Evolutionary conservation across 2,888 invertebrate genomes (phyloP).

Genomic region (Xanthia togata): DNA sequence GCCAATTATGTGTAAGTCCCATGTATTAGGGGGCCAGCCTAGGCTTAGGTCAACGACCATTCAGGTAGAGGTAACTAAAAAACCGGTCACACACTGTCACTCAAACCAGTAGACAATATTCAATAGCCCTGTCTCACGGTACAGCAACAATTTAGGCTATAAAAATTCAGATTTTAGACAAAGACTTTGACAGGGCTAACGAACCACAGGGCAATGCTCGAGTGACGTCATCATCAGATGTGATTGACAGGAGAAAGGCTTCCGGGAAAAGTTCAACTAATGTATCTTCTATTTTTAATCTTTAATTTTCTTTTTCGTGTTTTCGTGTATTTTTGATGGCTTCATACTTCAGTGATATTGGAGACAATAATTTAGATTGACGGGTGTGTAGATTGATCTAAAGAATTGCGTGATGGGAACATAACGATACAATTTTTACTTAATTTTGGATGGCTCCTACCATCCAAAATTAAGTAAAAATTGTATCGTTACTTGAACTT

Average conservation of each 20-base stretch:
- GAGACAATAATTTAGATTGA: background rate
- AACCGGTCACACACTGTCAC: slow-evolving; percentile 14
- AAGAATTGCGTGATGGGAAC: background rate
- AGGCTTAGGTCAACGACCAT: background rate
- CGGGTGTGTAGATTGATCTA: background rate
- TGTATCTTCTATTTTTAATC: background rate
- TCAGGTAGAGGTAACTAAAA: background rate
- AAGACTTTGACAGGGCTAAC: slow-evolving; percentile 49
- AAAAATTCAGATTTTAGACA: slow-evolving; percentile 19
- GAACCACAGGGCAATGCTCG: slow-evolving; percentile 66
- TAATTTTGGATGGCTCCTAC: background rate
- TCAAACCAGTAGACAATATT: slow-evolving; percentile 18
- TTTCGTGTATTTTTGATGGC: slow-evolving; percentile 15
- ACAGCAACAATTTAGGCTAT: slow-evolving; percentile 20
- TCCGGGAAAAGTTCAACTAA: slow-evolving; percentile 46
- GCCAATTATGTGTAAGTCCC: background rate
- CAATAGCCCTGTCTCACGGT: slow-evolving; percentile 15
- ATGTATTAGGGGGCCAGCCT: background rate
- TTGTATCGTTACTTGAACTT: no score
- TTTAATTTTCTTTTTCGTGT: background rate
- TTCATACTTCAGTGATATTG: slow-evolving; percentile 1
- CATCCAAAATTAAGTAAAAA: no score
- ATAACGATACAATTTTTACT: slow-evolving; percentile 17
- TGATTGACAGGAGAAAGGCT: slow-evolving; percentile 67
- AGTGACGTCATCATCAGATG: slow-evolving; percentile 36